phyloP scores from a whole-genome alignment of 2,888 invertebrate genomes.

The Nephrotoma flavescens region DNA sequence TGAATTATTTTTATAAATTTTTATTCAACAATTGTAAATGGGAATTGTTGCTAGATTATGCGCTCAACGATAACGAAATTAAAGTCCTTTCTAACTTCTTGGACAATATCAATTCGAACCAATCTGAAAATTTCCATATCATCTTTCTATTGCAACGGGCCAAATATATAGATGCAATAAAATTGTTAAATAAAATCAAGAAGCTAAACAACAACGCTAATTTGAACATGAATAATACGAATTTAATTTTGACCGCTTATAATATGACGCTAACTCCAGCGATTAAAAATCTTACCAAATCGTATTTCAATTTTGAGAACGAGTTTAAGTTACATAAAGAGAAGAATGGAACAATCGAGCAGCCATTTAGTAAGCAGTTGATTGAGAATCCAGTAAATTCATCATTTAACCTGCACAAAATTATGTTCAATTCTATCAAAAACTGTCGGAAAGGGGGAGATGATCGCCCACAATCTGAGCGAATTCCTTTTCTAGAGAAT shows the following conservation, averaged over 20 bases:
- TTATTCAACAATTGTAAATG: slow-evolving; percentile 22
- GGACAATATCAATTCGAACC: slow-evolving; percentile 16
- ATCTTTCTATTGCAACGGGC: slow-evolving; percentile 26
- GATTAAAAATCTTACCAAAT: slow-evolving; percentile 23
- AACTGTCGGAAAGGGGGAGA: slow-evolving; percentile 10
- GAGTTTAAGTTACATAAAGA: slow-evolving; percentile 4
- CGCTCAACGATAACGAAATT: slow-evolving; percentile 24
- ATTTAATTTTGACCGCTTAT: slow-evolving; percentile 24
- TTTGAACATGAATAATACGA: slow-evolving; percentile 20
- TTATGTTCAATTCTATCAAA: neutral
- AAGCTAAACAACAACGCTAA: neutral
- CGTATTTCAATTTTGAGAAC: slow-evolving; percentile 22
- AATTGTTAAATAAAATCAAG: slow-evolving; percentile 24
- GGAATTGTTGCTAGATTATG: slow-evolving; percentile 23
- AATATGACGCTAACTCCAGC: slow-evolving; percentile 28
- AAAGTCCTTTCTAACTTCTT: slow-evolving; percentile 22
- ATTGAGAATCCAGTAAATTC: neutral
- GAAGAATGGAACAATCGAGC: slow-evolving; percentile 11
- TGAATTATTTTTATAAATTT: slow-evolving; percentile 23
- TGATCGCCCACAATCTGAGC: slow-evolving; percentile 15
- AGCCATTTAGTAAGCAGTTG: slow-evolving; percentile 18
- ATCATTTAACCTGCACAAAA: neutral
- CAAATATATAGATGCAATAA: slow-evolving; percentile 29
- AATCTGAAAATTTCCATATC: slow-evolving; percentile 23
- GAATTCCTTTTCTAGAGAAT: neutral